phyloP scores from a whole-genome alignment of 2,113 vertebrate species.

The Etheostoma cragini region DNA sequence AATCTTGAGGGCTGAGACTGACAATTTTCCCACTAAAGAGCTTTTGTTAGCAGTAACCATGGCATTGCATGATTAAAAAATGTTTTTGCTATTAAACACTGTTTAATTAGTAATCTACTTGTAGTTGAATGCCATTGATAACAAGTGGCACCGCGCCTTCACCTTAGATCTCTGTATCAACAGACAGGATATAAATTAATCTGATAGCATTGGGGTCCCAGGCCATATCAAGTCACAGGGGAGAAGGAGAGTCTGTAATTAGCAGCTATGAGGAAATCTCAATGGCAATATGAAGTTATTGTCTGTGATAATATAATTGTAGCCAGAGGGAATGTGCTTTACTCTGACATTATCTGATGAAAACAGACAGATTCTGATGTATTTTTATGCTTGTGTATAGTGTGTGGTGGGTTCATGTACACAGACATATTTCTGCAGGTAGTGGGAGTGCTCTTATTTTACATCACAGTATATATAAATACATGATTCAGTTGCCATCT shows the following conservation, averaged over 20 bases:
- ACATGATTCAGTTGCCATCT: constrained; percentile 22
- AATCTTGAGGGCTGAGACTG: constrained; percentile 40
- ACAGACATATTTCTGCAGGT: not conserved
- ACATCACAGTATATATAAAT: constrained; percentile 20
- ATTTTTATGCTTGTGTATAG: not conserved
- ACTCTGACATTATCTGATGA: constrained; percentile 32
- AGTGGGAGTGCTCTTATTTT: not conserved
- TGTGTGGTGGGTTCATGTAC: not conserved
- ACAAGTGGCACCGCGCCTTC: constrained; percentile 50
- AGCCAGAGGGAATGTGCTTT: constrained; percentile 40
- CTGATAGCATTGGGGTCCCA: constrained; percentile 20
- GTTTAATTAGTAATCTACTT: constrained; percentile 69
- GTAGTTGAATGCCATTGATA: constrained; percentile 59
- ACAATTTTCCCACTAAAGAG: constrained; percentile 55
- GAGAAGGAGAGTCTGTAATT: constrained; percentile 59
- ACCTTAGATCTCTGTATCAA: constrained; percentile 60
- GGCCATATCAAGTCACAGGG: constrained; percentile 50
- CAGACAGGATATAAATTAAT: constrained; percentile 44
- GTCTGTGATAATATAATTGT: constrained; percentile 58
- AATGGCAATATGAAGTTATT: constrained; percentile 40
- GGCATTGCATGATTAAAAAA: constrained; percentile 59
- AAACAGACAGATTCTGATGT: constrained; percentile 1
- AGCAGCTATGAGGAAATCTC: constrained; percentile 48
- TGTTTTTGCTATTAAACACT: constrained; percentile 45
- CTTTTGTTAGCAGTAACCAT: constrained; percentile 66